phyloP scores from a whole-genome alignment of 2,113 vertebrate genomes.

The Thymallus thymallus region DNA sequence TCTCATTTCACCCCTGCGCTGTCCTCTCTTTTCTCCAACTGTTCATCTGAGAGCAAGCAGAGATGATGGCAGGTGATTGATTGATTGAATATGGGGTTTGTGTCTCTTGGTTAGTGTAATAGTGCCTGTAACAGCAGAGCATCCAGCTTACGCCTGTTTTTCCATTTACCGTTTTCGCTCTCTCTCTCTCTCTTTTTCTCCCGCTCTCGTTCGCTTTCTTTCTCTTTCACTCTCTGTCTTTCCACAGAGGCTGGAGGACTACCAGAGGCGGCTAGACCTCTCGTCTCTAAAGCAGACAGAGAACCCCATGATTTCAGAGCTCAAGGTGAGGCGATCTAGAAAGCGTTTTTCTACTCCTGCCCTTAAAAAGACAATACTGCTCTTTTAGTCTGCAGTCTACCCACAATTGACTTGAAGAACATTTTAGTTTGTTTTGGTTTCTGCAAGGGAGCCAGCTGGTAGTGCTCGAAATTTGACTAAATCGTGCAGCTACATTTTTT shows the following conservation, averaged over 20 bases:
- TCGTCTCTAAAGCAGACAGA: slow-evolving; percentile 93
- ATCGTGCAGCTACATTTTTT: no score
- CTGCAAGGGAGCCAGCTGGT: no score
- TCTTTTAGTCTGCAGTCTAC: neutral
- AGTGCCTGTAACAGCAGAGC: slow-evolving; percentile 3
- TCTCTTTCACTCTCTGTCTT: neutral
- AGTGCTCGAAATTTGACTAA: no score
- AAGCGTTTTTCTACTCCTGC: neutral
- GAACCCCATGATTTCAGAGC: slow-evolving; percentile 90
- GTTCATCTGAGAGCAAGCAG: no score
- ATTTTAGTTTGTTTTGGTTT: no score
- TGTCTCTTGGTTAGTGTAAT: neutral
- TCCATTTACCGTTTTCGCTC: no score
- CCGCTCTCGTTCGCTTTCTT: neutral
- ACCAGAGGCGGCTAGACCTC: slow-evolving; percentile 92
- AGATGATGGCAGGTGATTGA: no score
- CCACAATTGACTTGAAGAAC: no score
- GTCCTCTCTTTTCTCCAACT: neutral
- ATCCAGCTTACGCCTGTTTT: neutral
- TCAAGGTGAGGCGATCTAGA: slow-evolving; percentile 81
- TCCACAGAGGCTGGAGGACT: slow-evolving; percentile 90
- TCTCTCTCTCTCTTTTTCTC: neutral
- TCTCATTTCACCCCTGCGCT: no score
- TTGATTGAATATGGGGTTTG: no score
- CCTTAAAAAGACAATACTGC: neutral